A percentile compares a stretch with the other conserved stretches of the same genome.
Evolutionary conservation across 2,113 vertebrate genomes (phyloP).

Genomic region (Anseranas semipalmata): DNA sequence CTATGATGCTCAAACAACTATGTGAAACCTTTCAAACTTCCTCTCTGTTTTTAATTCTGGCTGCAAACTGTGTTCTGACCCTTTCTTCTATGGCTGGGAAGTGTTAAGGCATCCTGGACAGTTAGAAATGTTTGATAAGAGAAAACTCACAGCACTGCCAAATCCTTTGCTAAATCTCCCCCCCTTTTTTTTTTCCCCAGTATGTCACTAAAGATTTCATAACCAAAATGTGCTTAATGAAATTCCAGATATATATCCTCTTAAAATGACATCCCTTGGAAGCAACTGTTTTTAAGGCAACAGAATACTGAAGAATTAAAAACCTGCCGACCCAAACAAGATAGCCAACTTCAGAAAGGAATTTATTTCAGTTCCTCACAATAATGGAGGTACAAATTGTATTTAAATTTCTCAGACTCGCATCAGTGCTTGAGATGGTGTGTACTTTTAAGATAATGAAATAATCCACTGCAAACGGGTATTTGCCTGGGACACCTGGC

Average conservation of each 20-base stretch:
- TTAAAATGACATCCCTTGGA: conserved; percentile 47
- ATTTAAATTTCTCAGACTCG: neutral
- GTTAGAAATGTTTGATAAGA: conserved; percentile 29
- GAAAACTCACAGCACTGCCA: conserved; percentile 22
- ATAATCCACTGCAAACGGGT: neutral
- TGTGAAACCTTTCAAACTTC: neutral
- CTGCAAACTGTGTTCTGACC: neutral
- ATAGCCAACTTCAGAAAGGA: neutral
- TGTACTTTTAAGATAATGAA: neutral
- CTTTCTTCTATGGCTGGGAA: neutral
- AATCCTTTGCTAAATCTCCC: conserved; percentile 52
- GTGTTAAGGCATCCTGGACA: neutral
- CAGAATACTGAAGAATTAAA: conserved; percentile 12
- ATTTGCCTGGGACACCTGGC: neutral
- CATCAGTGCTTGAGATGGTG: neutral
- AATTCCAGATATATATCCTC: conserved; percentile 55
- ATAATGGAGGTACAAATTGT: neutral
- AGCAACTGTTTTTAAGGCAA: conserved; percentile 48
- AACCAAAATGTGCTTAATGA: conserved; percentile 57
- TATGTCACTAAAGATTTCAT: conserved; percentile 18
- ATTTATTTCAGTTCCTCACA: conserved; percentile 9
- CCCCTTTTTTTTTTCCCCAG: neutral
- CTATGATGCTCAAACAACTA: neutral
- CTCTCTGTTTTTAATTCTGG: neutral
- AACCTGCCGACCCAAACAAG: neutral